These are phyloP conservation scores for Oithona nana DNA, from an alignment of 2,888 invertebrate genomes.

Conservation along the genomic window DNA sequence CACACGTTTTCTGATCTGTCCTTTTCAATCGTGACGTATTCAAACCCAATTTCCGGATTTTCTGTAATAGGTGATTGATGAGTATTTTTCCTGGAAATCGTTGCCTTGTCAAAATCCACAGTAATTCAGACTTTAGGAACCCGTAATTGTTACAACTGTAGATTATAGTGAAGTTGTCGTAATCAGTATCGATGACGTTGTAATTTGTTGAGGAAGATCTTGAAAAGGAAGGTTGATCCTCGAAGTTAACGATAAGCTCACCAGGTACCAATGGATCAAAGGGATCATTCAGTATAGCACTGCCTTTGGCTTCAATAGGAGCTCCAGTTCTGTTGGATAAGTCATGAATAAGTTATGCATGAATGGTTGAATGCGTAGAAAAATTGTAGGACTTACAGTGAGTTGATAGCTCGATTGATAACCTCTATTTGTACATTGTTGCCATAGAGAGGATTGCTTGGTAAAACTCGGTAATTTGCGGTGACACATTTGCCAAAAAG, in stretches of 20 bases:
- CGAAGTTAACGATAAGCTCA: background rate
- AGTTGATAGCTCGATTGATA: conserved; percentile 15
- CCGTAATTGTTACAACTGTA: conserved; percentile 36
- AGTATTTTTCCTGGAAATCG: conserved; percentile 36
- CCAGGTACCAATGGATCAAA: background rate
- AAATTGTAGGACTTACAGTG: background rate
- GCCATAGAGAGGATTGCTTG: conserved; percentile 30
- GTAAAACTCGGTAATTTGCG: conserved; percentile 36
- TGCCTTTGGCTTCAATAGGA: too few relatives aligned
- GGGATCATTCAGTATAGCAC: too few relatives aligned
- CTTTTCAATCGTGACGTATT: background rate
- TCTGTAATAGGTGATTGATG: conserved; percentile 23
- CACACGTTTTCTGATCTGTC: conserved; percentile 7
- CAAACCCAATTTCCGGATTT: background rate
- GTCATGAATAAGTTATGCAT: too few relatives aligned
- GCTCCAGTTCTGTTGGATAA: too few relatives aligned
- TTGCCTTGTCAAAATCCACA: conserved; percentile 45
- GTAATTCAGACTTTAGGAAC: conserved; percentile 27
- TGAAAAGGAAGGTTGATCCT: background rate
- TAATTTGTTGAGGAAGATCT: conserved; percentile 26
- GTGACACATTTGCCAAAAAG: conserved; percentile 51
- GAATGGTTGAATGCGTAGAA: too few relatives aligned
- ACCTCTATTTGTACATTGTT: conserved; percentile 12
- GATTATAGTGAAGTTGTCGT: conserved; percentile 39
- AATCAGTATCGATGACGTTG: conserved; percentile 45